Evolutionary conservation across 2,888 invertebrate species (phyloP), one percentile per base, ranked within the genome.

Genomic region (Pandemis heparana): DNA sequence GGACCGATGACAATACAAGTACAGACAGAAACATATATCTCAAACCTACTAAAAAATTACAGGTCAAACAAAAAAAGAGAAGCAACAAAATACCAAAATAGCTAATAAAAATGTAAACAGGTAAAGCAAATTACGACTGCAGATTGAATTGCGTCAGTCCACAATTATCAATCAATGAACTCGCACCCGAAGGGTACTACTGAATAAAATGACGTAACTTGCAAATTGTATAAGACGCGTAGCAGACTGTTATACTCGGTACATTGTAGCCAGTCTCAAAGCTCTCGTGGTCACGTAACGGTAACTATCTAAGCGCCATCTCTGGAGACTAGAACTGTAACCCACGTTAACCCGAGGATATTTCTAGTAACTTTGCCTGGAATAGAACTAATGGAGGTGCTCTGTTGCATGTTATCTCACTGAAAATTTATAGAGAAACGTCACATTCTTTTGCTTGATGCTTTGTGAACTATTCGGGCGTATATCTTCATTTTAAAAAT

Each of bases 231-330:
- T 65, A 65, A 23, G 46, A 46, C 63, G 63, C 16, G 63, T 46
- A 38, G 48, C 51, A n/a, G 51, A 51, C 6, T 46, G 5, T 14
- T 46, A 12, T 14, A 46, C 46, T 48, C 14, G 23, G 23, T 32
- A 10, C 12, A 14, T 10, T 43, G 12, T 9, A 12, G 7, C 14
- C 23, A 9, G 46, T 46, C 46, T 64, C 64, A n/a, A 23, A 46
- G 43, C 41, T 48, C 64, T 66, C 64, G 41, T 16, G 64, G 64
- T 68, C 73, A 74, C 73, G 73, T 74, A 69, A 39, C 32, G 43
- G 62, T 46, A 64, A 74, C 60, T 64, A 68, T 62, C 69, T 69
- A 69, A 74, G 68, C 64, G 64, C 59, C 69, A 51, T 69, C 73
- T 74, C 73, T 53, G 18, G 73, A 64, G 69, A 64, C 32, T 73